phyloP scores from a whole-genome alignment of 2,888 invertebrate genomes.

The Pristionchus fissidentatus region DNA sequence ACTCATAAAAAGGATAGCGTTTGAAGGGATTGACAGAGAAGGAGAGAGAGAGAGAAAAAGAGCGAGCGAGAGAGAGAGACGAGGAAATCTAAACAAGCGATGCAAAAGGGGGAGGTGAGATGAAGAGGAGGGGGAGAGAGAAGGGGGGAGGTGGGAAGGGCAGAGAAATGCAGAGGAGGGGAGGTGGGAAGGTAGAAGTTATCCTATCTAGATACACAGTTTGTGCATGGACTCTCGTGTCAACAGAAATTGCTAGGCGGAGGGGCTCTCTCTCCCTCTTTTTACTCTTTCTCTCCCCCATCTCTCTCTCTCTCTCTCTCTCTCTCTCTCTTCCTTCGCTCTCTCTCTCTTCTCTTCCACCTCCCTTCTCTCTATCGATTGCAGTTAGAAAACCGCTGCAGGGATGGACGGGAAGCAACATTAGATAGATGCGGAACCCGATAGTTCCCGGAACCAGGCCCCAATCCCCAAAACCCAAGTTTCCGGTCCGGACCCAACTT shows the following conservation, averaged over 20 bases:
- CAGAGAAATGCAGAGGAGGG: neutral
- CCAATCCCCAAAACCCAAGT: too few species aligned
- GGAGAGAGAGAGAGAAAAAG: conserved; percentile 36
- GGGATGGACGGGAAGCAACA: neutral
- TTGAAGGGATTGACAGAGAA: neutral
- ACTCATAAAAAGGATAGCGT: neutral
- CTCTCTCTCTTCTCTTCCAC: neutral
- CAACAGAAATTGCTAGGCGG: conserved; percentile 21
- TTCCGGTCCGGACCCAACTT: too few species aligned
- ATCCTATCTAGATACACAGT: neutral
- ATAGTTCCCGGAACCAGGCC: neutral
- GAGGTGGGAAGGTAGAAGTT: neutral
- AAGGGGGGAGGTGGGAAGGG: neutral
- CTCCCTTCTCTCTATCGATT: conserved; percentile 27
- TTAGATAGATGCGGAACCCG: neutral
- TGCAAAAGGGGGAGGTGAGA: neutral
- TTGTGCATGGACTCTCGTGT: neutral
- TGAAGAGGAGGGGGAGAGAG: neutral
- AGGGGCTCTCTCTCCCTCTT: conserved; percentile 5
- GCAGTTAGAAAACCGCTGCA: conserved; percentile 4
- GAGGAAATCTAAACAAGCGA: neutral
- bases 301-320: neutral
- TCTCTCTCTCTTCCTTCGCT: conserved; percentile 1
- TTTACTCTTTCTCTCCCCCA: conserved; percentile 1
- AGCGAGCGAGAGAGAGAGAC: neutral